Percentiles rank a stretch among this genome's conserved stretches.
Conservation (phyloP, 2,888 invertebrate genomes). For the Mylabris sibirica region DNA sequence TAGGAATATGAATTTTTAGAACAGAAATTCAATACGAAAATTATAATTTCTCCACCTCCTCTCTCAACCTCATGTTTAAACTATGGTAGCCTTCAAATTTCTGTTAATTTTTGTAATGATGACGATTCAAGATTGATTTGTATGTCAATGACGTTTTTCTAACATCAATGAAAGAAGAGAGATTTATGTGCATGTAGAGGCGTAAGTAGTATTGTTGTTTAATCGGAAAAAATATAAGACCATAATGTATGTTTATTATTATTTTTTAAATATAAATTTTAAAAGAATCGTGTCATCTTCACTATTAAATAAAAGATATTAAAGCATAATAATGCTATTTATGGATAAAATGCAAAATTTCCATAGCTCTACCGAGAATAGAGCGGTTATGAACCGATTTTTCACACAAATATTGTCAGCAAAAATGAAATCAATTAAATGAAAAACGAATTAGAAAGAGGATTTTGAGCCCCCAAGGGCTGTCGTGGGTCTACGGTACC, state of each 20-base stretch:
- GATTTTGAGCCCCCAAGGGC: too few relatives aligned
- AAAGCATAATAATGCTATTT: not conserved
- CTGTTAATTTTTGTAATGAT: not conserved
- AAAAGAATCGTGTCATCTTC: not conserved
- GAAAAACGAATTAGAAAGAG: too few relatives aligned
- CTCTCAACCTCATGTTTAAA: not conserved
- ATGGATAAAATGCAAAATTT: not conserved
- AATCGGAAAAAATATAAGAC: not conserved
- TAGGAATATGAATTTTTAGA: not conserved
- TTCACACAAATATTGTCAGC: not conserved
- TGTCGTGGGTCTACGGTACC: too few relatives aligned
- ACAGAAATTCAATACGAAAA: not conserved
- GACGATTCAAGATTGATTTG: not conserved
- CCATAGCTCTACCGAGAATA: not conserved
- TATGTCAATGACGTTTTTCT: not conserved
- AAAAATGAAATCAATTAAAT: not conserved
- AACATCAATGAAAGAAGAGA: not conserved
- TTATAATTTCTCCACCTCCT: not conserved
- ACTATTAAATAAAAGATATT: not conserved
- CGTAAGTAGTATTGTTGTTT: not conserved
- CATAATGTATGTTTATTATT: not conserved
- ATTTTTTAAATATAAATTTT: not conserved
- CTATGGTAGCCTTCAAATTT: not conserved
- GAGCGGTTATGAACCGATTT: not conserved
- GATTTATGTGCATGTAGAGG: too few relatives aligned